Conservation (phyloP, 1,140 invertebrate species). For the Drosophila sp. region DNA sequence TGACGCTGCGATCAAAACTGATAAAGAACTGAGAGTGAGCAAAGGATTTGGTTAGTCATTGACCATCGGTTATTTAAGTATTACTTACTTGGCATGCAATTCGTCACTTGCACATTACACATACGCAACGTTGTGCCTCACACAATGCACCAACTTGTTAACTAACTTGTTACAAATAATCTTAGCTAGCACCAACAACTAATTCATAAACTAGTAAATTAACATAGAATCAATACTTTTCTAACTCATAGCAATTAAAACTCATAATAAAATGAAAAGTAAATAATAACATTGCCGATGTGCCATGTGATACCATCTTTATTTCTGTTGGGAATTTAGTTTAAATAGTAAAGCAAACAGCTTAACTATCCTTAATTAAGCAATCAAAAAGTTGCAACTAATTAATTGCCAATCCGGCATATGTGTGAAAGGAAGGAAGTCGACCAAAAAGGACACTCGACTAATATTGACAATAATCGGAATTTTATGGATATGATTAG, state of each 20-base stretch:
- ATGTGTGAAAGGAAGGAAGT: not conserved
- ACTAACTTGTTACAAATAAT: no score
- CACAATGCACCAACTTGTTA: no score
- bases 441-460: conserved; percentile 1
- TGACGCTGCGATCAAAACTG: conserved; percentile 37
- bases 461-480: conserved; percentile 34
- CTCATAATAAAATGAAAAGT: not conserved
- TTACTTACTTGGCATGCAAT: conserved; percentile 3
- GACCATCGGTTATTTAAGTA: not conserved
- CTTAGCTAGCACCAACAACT: no score
- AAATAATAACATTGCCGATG: no score
- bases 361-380: conserved; percentile 16
- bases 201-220: no score
- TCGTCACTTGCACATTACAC: conserved; percentile 38
- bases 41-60: not conserved
- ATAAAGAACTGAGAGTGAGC: conserved; percentile 17
- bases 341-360: conserved; percentile 22
- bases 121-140: conserved; percentile 30
- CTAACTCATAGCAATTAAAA: conserved; percentile 12
- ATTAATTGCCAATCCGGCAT: conserved; percentile 25
- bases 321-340: not conserved
- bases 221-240: not conserved
- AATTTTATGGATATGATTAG: not conserved
- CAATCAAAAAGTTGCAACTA: conserved; percentile 3
- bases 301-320: not conserved